These are phyloP conservation scores for Lasioglossum morio DNA, from an alignment of 2,888 invertebrate species.

Conservation along the genomic window DNA sequence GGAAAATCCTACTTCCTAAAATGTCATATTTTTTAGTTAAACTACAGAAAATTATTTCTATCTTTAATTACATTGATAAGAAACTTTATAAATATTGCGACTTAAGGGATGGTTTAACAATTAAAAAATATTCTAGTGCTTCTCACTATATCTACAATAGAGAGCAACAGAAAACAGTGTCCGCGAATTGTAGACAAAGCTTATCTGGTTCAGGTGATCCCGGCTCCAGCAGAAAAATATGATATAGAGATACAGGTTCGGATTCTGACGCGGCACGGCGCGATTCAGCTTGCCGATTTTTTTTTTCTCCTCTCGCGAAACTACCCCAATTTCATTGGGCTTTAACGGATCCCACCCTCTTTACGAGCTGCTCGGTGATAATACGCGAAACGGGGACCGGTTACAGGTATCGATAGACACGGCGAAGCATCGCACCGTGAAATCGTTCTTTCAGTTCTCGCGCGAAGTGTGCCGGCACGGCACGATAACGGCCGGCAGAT, in stretches of 20 bases:
- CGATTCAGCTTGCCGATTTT: slow-evolving; percentile 5
- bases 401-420: slow-evolving; percentile 18
- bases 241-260: not conserved
- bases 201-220: slow-evolving; percentile 3
- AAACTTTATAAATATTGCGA: not conserved
- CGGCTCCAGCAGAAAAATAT: not conserved
- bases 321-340: slow-evolving; percentile 23
- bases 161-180: not conserved
- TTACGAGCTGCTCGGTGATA: slow-evolving; percentile 28
- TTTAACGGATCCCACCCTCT: slow-evolving; percentile 24
- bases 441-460: slow-evolving; percentile 53
- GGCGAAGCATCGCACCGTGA: slow-evolving; percentile 31
- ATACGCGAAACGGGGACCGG: slow-evolving; percentile 22
- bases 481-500: slow-evolving; percentile 63
- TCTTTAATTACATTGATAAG: too few relatives aligned
- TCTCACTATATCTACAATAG: not conserved
- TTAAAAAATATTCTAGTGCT: not conserved
- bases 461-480: slow-evolving; percentile 24
- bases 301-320: not conserved
- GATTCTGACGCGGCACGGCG: not conserved
- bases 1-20: not conserved
- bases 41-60: too few relatives aligned
- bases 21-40: not conserved
- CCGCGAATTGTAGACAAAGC: not conserved
- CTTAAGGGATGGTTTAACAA: not conserved